Percentiles rank a stretch among this genome's conserved stretches.
Evolutionary conservation across 2,113 vertebrate species (phyloP).

Genomic region (Tragelaphus imberbis): DNA sequence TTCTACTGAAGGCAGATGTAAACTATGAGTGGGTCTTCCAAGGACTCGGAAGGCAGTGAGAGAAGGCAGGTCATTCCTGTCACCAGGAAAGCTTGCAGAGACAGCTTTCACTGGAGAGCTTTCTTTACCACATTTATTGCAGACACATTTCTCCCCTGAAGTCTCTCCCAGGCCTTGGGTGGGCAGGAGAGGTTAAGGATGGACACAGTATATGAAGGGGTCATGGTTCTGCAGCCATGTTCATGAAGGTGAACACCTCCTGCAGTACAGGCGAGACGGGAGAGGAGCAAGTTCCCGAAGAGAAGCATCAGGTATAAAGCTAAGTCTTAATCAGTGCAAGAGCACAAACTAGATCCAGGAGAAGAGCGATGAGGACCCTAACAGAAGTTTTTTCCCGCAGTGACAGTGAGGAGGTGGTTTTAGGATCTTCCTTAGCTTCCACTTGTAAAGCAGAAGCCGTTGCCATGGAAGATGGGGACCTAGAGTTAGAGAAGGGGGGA

Average conservation of each 20-base stretch:
- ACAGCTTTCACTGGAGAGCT: not conserved
- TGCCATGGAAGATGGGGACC: not conserved
- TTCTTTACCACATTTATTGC: not conserved
- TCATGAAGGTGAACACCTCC: not conserved
- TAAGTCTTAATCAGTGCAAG: not conserved
- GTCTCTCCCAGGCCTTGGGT: not conserved
- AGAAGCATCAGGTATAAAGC: not conserved
- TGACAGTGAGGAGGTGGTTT: not conserved
- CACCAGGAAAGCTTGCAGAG: not conserved
- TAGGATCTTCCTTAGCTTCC: not conserved
- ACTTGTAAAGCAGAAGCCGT: not conserved
- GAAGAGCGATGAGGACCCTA: not conserved
- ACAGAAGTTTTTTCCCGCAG: accelerated
- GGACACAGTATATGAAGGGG: accelerated
- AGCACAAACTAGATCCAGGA: not conserved
- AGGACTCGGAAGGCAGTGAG: not conserved
- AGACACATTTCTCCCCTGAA: not conserved
- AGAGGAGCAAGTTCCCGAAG: accelerated
- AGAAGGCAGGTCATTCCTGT: not conserved
- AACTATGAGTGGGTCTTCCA: not conserved
- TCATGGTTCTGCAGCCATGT: not conserved
- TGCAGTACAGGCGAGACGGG: accelerated
- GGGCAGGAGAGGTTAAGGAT: not conserved
- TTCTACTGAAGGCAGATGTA: not conserved
- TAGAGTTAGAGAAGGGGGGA: accelerated